Evolutionary conservation across 2,888 invertebrate genomes (phyloP), one percentile per base, ranked within the genome.

Genomic region (Pterostichus niger): DNA sequence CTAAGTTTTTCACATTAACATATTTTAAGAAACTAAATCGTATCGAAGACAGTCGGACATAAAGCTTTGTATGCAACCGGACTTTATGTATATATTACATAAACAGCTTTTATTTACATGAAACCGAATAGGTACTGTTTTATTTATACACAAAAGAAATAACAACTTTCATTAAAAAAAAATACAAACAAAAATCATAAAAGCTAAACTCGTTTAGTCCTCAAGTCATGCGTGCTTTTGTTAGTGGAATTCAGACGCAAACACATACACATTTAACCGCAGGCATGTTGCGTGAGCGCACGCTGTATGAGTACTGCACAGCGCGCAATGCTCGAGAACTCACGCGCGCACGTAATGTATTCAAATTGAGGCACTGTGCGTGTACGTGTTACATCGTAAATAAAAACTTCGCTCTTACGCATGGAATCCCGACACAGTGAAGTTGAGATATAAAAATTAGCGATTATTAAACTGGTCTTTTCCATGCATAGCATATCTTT

Each of bases 361-460:
- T 64, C 35, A 64, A 64, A 64, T 64, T 64, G 64, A 10, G 11
- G 35, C 13, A n/a, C 64, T 13, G 64, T 35, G 64, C 35, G 35
- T 13, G 64, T 64, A 64, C 64, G 64, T 64, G 64, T 35, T 64
- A 64, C 64, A n/a, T 64, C 64, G 64, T 64, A 64, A 64, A 64
- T 64, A 64, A 64, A 64, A 64, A 31, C 64, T 24, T 7, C 17
- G 13, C 64, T 13, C 35, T 33, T 13, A 33, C 64, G n/a, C 49
- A 49, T 49, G n/a, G 49, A 2, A 49, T 49, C n/a, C 6, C 49
- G 4, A 49, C 6, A 13, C 49, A 11, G 64, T 35, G 33, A 64
- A 64, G 64, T 64, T 17, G 64, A 31, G 33, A 64, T 64, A 64
- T 64, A 64, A 64, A 64, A 64, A 64, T 64, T 64, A 64, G 31